Evolutionary conservation across 2,888 invertebrate genomes (phyloP).

Genomic region (Brenthis ino): DNA sequence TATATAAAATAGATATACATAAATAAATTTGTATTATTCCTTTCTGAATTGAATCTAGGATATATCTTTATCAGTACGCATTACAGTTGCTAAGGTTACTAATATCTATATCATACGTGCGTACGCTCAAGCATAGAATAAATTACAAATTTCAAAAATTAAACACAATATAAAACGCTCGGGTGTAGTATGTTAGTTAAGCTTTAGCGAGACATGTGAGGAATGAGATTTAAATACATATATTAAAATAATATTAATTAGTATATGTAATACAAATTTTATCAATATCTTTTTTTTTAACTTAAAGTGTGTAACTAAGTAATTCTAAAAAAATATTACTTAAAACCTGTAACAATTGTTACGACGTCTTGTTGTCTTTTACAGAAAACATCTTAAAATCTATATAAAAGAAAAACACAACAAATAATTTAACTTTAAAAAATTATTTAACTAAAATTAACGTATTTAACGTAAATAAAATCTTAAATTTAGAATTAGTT

Average conservation of each 20-base stretch:
- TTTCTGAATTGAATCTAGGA: slow-evolving; percentile 24
- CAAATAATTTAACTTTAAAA: slow-evolving; percentile 25
- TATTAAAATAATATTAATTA: slow-evolving; percentile 21
- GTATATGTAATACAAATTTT: slow-evolving; percentile 7
- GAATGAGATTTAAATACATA: slow-evolving; percentile 37
- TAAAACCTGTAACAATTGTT: slow-evolving; percentile 12
- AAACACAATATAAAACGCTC: slow-evolving; percentile 44
- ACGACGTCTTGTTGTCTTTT: slow-evolving; percentile 9
- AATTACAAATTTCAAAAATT: slow-evolving; percentile 47
- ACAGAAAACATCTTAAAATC: slow-evolving; percentile 44
- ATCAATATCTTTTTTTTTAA: background rate
- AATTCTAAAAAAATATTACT: background rate
- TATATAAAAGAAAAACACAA: slow-evolving; percentile 19
- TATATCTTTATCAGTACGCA: slow-evolving; percentile 70
- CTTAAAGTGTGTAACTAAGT: slow-evolving; percentile 1
- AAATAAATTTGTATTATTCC: slow-evolving; percentile 45
- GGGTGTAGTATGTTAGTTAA: slow-evolving; percentile 52
- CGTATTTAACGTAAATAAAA: slow-evolving; percentile 41
- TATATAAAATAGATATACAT: slow-evolving; percentile 58
- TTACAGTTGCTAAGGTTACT: slow-evolving; percentile 72
- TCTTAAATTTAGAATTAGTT: slow-evolving; percentile 65
- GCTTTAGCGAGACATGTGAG: slow-evolving; percentile 52
- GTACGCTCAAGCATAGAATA: slow-evolving; percentile 67
- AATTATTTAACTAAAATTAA: too few species aligned
- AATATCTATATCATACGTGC: slow-evolving; percentile 59